Conservation (phyloP, 2,797 vertebrate species). For the Eidolon dupreanum region DNA sequence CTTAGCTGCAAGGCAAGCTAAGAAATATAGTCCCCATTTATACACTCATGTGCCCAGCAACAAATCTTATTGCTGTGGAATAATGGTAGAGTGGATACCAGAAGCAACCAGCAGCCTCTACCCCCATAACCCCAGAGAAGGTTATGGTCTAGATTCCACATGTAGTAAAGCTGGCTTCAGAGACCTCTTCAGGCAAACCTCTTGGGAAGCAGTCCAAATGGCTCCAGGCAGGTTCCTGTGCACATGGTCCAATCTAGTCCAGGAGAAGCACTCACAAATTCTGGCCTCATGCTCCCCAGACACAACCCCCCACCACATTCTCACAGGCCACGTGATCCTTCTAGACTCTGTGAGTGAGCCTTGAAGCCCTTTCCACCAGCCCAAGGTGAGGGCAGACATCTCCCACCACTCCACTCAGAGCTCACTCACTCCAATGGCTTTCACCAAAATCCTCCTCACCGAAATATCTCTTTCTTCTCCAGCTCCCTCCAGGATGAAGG, state of each 20-base stretch:
- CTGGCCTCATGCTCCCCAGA: not conserved
- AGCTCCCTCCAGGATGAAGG: not conserved
- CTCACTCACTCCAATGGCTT: not conserved
- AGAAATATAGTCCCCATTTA: not conserved
- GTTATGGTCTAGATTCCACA: not conserved
- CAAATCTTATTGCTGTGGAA: not conserved
- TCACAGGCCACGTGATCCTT: not conserved
- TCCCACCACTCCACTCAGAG: not conserved
- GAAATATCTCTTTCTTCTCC: not conserved
- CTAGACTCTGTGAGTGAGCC: not conserved
- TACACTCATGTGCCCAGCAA: not conserved
- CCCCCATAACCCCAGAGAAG: not conserved
- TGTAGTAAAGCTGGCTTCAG: not conserved
- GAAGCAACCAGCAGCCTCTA: not conserved
- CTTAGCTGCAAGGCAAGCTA: not conserved
- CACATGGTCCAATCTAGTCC: not conserved
- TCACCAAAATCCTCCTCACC: constrained; percentile 1
- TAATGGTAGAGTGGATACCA: not conserved
- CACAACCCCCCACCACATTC: not conserved
- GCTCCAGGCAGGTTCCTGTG: not conserved
- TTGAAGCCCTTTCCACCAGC: not conserved
- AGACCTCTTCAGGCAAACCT: not conserved
- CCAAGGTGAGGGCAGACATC: not conserved
- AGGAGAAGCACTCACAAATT: not conserved
- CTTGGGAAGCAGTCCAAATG: not conserved